phyloP scores from a whole-genome alignment of 2,888 invertebrate genomes.

The Creontiades dilutus region DNA sequence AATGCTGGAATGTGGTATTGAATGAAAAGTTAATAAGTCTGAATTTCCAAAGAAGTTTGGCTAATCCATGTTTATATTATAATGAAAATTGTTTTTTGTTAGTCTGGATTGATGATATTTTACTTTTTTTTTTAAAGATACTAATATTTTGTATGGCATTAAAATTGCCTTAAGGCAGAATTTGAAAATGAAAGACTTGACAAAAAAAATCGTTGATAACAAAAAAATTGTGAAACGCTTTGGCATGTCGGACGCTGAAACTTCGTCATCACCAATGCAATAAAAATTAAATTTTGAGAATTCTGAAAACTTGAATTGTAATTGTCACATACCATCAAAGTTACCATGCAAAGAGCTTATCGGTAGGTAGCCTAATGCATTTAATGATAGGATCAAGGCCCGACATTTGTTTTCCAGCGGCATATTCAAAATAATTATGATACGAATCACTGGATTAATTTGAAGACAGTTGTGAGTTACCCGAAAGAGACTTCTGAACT shows the following conservation, averaged over 20 bases:
- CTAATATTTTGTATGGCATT: neutral
- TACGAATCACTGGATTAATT: no score
- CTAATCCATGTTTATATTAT: constrained; percentile 40
- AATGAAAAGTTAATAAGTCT: constrained; percentile 40
- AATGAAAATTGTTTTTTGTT: constrained; percentile 23
- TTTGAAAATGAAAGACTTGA: constrained; percentile 45
- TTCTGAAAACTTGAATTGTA: neutral
- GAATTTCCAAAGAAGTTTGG: constrained; percentile 34
- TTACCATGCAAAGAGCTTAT: no score
- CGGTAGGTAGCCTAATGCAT: no score
- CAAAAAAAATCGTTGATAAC: constrained; percentile 3
- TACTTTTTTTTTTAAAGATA: constrained; percentile 33
- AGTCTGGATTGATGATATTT: constrained; percentile 58
- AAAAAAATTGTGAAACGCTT: constrained; percentile 32
- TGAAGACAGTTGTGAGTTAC: no score
- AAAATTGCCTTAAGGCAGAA: constrained; percentile 1
- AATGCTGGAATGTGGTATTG: constrained; percentile 57
- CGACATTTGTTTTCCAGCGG: no score
- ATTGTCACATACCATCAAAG: no score
- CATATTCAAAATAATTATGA: no score
- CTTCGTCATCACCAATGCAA: neutral
- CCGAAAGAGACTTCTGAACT: no score
- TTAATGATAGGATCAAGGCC: no score
- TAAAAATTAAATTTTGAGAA: constrained; percentile 21
- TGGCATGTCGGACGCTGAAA: constrained; percentile 8